Conservation (phyloP, 2,113 vertebrate species). For the Osmerus eperlanus region DNA sequence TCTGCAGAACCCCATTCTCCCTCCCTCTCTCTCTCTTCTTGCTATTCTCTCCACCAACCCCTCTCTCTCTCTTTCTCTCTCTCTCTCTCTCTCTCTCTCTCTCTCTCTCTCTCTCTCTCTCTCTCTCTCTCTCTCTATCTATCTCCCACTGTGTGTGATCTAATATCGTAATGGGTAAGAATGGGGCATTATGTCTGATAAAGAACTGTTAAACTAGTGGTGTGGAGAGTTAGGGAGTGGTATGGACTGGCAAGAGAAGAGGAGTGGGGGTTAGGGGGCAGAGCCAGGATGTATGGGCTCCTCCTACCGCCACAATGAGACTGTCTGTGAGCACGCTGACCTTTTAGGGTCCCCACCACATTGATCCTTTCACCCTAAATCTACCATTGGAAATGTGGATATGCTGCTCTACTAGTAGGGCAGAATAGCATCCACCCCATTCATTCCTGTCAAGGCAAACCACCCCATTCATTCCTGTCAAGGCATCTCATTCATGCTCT, state of each 20-base stretch:
- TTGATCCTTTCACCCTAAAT: constrained; percentile 33
- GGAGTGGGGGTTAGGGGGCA: constrained; percentile 24
- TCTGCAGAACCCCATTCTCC: constrained; percentile 18
- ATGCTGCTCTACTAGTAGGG: constrained; percentile 23
- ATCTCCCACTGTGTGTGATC: constrained; percentile 38
- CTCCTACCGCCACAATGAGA: constrained; percentile 58
- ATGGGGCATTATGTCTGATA: constrained; percentile 59
- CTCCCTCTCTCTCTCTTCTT: constrained; percentile 4
- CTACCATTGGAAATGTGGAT: constrained; percentile 23
- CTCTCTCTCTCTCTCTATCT: constrained; percentile 10
- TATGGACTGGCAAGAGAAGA: constrained; percentile 9
- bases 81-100: constrained; percentile 12
- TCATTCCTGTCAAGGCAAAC: constrained; percentile 20
- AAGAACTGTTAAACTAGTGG: constrained; percentile 45
- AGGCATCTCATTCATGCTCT: constrained; percentile 24
- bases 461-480: constrained; percentile 43
- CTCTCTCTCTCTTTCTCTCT: constrained; percentile 21
- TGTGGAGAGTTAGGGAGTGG: constrained; percentile 40
- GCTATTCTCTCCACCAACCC: background rate
- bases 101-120: constrained; percentile 21
- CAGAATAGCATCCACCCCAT: background rate
- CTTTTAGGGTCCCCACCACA: constrained; percentile 37
- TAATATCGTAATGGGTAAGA: constrained; percentile 55
- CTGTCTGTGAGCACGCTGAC: constrained; percentile 59
- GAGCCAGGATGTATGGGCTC: constrained; percentile 36